Base-by-base conservation (phyloP, 2,888 invertebrate species). In the Clepsis dumicolana region DNA sequence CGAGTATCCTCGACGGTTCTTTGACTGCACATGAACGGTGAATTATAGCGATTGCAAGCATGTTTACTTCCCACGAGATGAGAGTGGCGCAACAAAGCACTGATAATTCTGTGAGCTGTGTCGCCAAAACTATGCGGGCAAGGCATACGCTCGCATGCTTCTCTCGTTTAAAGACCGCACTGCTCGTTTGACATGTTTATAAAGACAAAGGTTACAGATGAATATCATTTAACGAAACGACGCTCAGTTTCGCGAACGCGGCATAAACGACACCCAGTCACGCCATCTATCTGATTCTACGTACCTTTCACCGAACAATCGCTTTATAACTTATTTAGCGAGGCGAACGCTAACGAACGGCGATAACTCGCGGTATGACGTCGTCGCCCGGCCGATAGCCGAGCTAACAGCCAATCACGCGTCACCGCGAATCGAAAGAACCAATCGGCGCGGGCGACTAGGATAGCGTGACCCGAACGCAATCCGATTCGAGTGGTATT, bases 401-500 rank as follows among this genome's bases (percentile, higher is more conserved):
- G 86, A 86, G 86, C 81, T 48, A 48, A 48, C 75, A 77, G 80
- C 91, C 90, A 91, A 93, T 93, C 90, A 88, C 83, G 79, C 89
- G 89, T 89, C 89, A 88, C 82, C 76, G 73, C 75, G 70, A 83
- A 91, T 91, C 91, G 88, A 85, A 86, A 85, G 85, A 87, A 84
- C 90, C 91, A 92, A 92, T 93, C 92, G 83, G 75, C 82, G 82
- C 80, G 83, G 83, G 81, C 81, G 85, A 83, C 91, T 91, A 92
- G 92, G 92, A 91, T 93, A 92, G 93, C 93, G 93, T 93, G 93
- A 93, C 92, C 93, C 86, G 88, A 90, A 91, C 90, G 90, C 90
- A 87, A 91, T 91, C 91, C 88, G 91, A 92, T 91, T 79, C 84
- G 80, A 86, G 82, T 83, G 81, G 90, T 87, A 90, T 91, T 93